phyloP scores from a whole-genome alignment of 2,797 vertebrate genomes.

The Acridotheres tristis region DNA sequence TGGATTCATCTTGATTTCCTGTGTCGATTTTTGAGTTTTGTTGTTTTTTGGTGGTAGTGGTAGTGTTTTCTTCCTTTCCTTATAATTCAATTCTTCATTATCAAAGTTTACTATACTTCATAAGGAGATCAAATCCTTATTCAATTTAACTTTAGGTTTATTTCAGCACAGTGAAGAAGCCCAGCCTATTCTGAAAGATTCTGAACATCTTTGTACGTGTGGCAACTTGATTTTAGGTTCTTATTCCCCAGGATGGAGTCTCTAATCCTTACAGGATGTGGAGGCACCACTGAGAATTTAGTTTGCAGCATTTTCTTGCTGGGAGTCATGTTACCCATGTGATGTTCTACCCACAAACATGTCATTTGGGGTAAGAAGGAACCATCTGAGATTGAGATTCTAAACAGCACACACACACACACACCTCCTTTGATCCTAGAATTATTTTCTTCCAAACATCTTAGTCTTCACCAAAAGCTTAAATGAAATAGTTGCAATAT shows the following conservation, averaged over 20 bases:
- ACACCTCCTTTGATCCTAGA: background rate
- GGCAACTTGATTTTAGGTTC: constrained; percentile 21
- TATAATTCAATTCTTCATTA: background rate
- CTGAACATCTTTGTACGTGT: background rate
- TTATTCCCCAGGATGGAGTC: background rate
- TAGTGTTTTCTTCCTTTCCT: background rate
- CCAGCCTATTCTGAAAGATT: background rate
- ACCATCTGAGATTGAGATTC: background rate
- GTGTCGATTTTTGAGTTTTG: background rate
- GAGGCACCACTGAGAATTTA: background rate
- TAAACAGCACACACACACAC: background rate
- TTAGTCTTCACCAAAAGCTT: background rate
- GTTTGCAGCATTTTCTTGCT: background rate
- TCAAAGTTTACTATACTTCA: background rate
- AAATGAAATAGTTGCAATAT: background rate
- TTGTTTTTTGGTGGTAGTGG: no score
- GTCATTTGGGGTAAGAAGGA: background rate
- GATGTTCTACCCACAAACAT: background rate
- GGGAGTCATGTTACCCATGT: background rate
- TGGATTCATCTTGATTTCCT: background rate
- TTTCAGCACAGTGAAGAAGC: background rate
- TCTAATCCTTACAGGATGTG: background rate
- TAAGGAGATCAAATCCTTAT: background rate
- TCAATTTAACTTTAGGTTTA: background rate
- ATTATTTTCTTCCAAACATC: background rate